phyloP scores from a whole-genome alignment of 2,888 invertebrate species.

The Caenorhabditis sinica region DNA sequence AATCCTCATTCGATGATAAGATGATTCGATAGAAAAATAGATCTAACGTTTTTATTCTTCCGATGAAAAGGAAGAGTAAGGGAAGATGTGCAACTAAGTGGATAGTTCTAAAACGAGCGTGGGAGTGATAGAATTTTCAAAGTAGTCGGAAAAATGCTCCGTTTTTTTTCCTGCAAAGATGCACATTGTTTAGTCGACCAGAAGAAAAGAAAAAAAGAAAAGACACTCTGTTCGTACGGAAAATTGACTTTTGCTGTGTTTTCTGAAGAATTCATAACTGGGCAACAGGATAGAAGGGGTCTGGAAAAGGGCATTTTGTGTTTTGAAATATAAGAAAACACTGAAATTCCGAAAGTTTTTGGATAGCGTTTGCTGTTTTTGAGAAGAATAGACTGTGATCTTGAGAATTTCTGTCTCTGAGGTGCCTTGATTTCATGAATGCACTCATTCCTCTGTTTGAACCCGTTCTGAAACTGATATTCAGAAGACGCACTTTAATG shows the following conservation, averaged over 20 bases:
- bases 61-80: not conserved
- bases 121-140: conserved; percentile 39
- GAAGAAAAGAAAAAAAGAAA: conserved; percentile 3
- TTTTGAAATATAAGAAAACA: no score
- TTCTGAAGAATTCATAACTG: not conserved
- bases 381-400: no score
- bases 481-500: no score
- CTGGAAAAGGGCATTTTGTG: not conserved
- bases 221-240: conserved; percentile 20
- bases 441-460: no score
- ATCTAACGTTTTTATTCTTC: conserved; percentile 18
- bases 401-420: no score
- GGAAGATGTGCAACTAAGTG: conserved; percentile 3
- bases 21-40: conserved; percentile 11
- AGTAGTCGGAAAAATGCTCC: not conserved
- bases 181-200: conserved; percentile 37
- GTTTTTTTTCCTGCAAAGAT: conserved; percentile 1
- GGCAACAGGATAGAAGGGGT: not conserved
- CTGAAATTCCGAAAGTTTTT: no score
- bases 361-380: no score
- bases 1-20: conserved; percentile 28
- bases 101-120: conserved; percentile 20
- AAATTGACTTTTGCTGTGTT: conserved; percentile 20
- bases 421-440: no score
- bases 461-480: no score